Evolutionary conservation across 2,113 vertebrate species (phyloP), one percentile per base, ranked within the genome.

Genomic region (Euleptes europaea): DNA sequence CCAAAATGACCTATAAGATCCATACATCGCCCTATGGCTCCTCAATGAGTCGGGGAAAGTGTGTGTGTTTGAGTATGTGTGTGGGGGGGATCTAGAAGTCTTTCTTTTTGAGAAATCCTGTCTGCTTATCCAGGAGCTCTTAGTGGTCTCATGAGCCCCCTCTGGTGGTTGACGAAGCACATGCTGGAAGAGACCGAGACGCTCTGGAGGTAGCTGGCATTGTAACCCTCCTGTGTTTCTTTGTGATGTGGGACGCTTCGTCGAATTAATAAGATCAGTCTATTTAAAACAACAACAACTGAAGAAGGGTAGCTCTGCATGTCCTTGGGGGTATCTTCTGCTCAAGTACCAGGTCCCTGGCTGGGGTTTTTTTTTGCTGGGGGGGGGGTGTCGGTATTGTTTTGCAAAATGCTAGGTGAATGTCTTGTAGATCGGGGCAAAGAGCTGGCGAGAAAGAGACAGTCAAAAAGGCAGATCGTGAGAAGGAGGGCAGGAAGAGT

Each of bases 121-220:
- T 35, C 49, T 57, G 66, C 87, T 93, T 88, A 85, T 90, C 80
- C 35, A 54, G 60, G 33, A 42, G 42, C 63, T 90, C 79, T 89
- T 86, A 84, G 66, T 3, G 89, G 67, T 88, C 88, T 92, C 88
- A 86, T 84, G 80, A 69, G 87, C 94, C 91, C 94, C 94, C 93
- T 95, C 94, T 95, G 88, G 91, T 92, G 94, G 94, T 38, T 80
- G 28, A 28, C 47, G 33, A 63, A 35, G 9, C 3, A 3, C 1
- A 21, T 35, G 0, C 26, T 73, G 72, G 72, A 76, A 74, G 21
- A 63, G 26, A 63, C 28, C 9, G 23, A 7, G 60, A 23, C 60
- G 40, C 57, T 9, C 17, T 33, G 72, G 23, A 2, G 42, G 23
- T 33, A 33, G 17, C 10, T 33, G 28, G 19, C 28, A 9, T 44